Evolutionary conservation across 1,140 invertebrate species (phyloP), one percentile per base, ranked within the genome.

Genomic region (Eupeodes corollae): DNA sequence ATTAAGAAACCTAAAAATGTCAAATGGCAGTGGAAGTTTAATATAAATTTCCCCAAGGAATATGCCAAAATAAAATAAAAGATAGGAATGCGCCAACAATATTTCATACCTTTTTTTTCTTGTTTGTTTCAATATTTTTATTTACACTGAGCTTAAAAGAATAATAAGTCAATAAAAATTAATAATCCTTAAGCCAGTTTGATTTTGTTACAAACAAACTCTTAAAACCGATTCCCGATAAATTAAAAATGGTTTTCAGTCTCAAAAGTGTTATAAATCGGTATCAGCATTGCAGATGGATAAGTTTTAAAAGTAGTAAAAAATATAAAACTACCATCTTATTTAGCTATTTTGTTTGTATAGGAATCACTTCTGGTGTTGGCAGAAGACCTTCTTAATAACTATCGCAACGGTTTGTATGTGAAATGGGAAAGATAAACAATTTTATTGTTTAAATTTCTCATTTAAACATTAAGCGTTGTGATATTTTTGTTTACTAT

Each of bases 21-120:
- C 8, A 26, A 26, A 26, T 26, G 21, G 21, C 46, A 55, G 53
- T 52, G 48, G 52, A 56, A 57, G 35, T 44, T 52, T 56, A 53
- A 52, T 56, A 52, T 54, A 58, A 58, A 54, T 49, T 56, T 56
- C 54, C 49, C 54, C 52, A 42, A 56, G 21, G 21, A 45, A 19
- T 38, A 21, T 43, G 46, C 44, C 31, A 35, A 42, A 13, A 42
- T 6, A 8, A 26, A 26, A 26, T 5, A 26, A 3, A 26, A 26
- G 8, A 26, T 26, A 26, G 21, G 21, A 26, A 26, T 26, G 21
- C 21, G 21, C 21, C 21, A 26, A 26, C 21, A 26, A 5, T 5
- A 26, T 8, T 26, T 42, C 3, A 42, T 13, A n/a, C 3, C 10
- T 37, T 37, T n/a, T n/a, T n/a, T n/a, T n/a, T n/a, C n/a, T n/a